Evolutionary conservation across 2,888 invertebrate species (phyloP), one percentile per base, ranked within the genome.

Genomic region (Acanthococcus lagerstroemiae): DNA sequence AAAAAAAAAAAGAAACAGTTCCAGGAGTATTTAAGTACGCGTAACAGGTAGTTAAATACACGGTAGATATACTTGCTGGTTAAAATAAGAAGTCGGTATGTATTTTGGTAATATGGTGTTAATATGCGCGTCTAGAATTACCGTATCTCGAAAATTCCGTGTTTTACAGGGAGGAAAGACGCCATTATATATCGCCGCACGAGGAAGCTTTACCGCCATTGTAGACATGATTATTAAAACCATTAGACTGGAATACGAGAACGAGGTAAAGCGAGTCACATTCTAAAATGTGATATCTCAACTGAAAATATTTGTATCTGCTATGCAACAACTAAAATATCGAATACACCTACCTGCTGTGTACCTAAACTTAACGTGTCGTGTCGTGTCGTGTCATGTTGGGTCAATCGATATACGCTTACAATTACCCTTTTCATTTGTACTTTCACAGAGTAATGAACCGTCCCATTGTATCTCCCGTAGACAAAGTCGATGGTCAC

Each of bases 221-320:
- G 83, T 90, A 67, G 90, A 88, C 73, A 84, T 89, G 80, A 84
- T 90, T 67, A 88, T 90, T 69, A 87, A 86, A 72, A 86, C 86
- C 19, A 82, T 86, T 4, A 80, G 86, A 71, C 75, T 86, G 69
- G 86, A 85, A 72, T 83, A 82, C 70, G 83, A 83, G 2, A 80
- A 71, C 22, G 68, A 69, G 65, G 69, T 68, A 44, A 26, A n/a
- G n/a, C n/a, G 46, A 45, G 46, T 45, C 6, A 17, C 46, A 15
- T n/a, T n/a, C n/a, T n/a, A n/a, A n/a, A n/a, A n/a, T n/a, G n/a
- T n/a, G n/a, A n/a, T n/a, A n/a, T n/a, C n/a, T 37, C 37, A 37
- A 15, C 15, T 37, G 15, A 37, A 9, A 37, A 37, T 9, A 37
- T 15, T 37, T 37, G 37, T 37, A 15, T 37, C 15, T 37, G 37